A percentile compares a stretch with the other conserved stretches of the same genome.
phyloP scores from a whole-genome alignment of 2,888 invertebrate genomes.

The Scotopteryx bipunctaria region DNA sequence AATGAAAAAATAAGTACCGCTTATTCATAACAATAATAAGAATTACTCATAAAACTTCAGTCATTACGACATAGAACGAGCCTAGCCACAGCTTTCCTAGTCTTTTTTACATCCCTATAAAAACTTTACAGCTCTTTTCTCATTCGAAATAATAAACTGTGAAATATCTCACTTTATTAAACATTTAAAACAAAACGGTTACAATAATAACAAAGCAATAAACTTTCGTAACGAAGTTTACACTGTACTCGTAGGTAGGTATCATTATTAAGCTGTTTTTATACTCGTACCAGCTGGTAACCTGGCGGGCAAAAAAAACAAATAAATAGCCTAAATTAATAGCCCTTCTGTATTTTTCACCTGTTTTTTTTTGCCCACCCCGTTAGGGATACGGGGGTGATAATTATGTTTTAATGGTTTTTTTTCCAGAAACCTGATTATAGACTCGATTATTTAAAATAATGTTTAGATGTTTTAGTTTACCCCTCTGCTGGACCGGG shows the following conservation, averaged over 20 bases:
- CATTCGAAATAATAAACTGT: constrained; percentile 30
- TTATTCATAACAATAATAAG: background rate
- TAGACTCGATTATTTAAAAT: too few relatives aligned
- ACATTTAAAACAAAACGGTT: constrained; percentile 34
- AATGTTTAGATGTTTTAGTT: too few relatives aligned
- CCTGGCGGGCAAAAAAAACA: background rate
- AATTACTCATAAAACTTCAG: constrained; percentile 22
- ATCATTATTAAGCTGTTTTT: constrained; percentile 28
- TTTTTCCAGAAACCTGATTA: too few relatives aligned
- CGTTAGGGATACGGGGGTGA: too few relatives aligned
- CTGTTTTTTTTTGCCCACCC: too few relatives aligned
- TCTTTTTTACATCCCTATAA: constrained; percentile 17
- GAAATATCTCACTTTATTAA: constrained; percentile 31
- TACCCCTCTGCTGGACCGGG: too few relatives aligned
- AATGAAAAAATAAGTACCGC: background rate
- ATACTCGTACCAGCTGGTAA: background rate
- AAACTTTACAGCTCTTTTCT: constrained; percentile 20
- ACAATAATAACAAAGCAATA: constrained; percentile 38
- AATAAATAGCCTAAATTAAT: too few relatives aligned
- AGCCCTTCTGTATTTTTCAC: too few relatives aligned
- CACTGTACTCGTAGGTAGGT: too few relatives aligned
- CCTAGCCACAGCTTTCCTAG: constrained; percentile 18
- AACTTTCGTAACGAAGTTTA: constrained; percentile 32
- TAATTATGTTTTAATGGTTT: too few relatives aligned
- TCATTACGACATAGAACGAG: constrained; percentile 5